phyloP scores from a whole-genome alignment of 1,140 invertebrate species.

The Drosophila ercepeae region DNA sequence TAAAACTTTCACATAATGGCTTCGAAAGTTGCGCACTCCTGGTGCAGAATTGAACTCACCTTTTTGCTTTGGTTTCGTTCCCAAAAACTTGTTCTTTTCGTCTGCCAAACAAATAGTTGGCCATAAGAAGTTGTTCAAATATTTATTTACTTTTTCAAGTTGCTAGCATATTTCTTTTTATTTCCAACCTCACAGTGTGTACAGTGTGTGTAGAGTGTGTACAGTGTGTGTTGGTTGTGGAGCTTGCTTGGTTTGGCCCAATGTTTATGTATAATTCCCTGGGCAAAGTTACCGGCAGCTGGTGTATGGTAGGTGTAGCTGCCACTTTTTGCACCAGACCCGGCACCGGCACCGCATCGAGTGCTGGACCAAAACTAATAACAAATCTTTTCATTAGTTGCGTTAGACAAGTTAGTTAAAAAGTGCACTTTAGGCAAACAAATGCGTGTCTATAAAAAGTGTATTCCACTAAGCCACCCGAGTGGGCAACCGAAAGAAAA shows the following conservation, averaged over 20 bases:
- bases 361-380: constrained; percentile 64
- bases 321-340: constrained; percentile 57
- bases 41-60: constrained; percentile 47
- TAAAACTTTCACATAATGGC: constrained; percentile 61
- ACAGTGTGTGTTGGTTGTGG: constrained; percentile 9
- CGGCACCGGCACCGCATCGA: constrained; percentile 6
- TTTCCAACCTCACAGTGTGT: not conserved
- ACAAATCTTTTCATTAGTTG: constrained; percentile 82
- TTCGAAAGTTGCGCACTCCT: constrained; percentile 45
- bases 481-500: not conserved
- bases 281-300: constrained; percentile 46
- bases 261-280: constrained; percentile 58
- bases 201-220: constrained; percentile 1
- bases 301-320: constrained; percentile 12
- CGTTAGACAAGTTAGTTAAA: constrained; percentile 81
- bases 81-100: constrained; percentile 51
- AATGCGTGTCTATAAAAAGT: constrained; percentile 48
- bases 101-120: constrained; percentile 68
- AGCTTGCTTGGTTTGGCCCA: constrained; percentile 33
- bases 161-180: constrained; percentile 57
- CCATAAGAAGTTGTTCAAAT: constrained; percentile 81
- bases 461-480: constrained; percentile 5
- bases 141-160: constrained; percentile 81
- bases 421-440: constrained; percentile 74
- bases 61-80: constrained; percentile 32